Conservation (phyloP, 2,888 invertebrate species). For the Rotaria socialis region DNA sequence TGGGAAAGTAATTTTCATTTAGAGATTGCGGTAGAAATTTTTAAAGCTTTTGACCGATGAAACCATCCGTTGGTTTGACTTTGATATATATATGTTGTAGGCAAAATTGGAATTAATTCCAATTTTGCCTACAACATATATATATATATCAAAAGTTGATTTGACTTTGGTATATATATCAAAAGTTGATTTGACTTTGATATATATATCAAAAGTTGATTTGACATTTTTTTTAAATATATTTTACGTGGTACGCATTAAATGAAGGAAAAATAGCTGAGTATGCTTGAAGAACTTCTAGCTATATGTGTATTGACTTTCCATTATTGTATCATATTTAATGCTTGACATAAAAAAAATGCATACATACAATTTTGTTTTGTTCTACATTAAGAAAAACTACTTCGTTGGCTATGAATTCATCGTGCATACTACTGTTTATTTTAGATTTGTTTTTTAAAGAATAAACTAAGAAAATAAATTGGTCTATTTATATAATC, state of each 20-base stretch:
- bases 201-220: too few relatives aligned
- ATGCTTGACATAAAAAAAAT: not conserved
- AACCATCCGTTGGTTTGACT: not conserved
- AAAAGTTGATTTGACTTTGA: too few relatives aligned
- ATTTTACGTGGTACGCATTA: not conserved
- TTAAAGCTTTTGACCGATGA: not conserved
- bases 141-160: too few relatives aligned
- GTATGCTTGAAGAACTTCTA: not conserved
- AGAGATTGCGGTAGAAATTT: too few relatives aligned
- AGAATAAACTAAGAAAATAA: not conserved
- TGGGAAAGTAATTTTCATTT: too few relatives aligned
- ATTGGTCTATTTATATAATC: not conserved
- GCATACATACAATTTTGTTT: too few relatives aligned
- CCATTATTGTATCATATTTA: too few relatives aligned
- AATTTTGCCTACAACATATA: too few relatives aligned
- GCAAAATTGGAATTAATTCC: too few relatives aligned
- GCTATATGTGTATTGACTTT: too few relatives aligned
- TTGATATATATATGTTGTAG: too few relatives aligned
- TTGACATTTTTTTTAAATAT: not conserved
- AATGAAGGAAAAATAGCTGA: not conserved
- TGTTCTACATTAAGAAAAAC: not conserved
- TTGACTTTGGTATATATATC: too few relatives aligned
- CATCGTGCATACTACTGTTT: not conserved
- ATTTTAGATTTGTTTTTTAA: not conserved
- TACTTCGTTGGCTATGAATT: not conserved